Evolutionary conservation across 2,888 invertebrate genomes (phyloP).

Genomic region (Toxonevra muliebris): DNA sequence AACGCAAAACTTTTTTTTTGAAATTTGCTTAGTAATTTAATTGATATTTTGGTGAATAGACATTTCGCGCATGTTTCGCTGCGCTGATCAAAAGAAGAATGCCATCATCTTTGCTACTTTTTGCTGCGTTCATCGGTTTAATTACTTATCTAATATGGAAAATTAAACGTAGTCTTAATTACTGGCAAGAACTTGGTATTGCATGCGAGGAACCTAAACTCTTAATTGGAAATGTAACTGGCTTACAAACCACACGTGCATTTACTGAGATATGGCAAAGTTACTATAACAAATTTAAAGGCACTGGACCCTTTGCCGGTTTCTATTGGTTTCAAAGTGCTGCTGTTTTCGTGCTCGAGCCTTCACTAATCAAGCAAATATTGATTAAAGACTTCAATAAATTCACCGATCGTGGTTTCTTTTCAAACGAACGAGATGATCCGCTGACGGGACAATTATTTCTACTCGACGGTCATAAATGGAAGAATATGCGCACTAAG

Average conservation of each 20-base stretch:
- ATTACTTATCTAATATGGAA: not conserved
- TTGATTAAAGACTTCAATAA: slow-evolving; percentile 44
- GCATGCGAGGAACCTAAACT: slow-evolving; percentile 17
- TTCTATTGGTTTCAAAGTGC: slow-evolving; percentile 42
- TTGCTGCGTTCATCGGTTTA: slow-evolving; percentile 1
- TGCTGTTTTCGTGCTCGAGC: slow-evolving; percentile 39
- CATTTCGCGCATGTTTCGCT: too few relatives aligned
- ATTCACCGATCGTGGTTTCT: slow-evolving; percentile 48
- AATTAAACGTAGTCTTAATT: slow-evolving; percentile 19
- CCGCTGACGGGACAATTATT: slow-evolving; percentile 58
- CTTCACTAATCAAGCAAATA: slow-evolving; percentile 39
- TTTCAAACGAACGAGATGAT: slow-evolving; percentile 50
- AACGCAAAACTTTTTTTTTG: too few relatives aligned
- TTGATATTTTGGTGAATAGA: too few relatives aligned
- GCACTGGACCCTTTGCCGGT: slow-evolving; percentile 43
- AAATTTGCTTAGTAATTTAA: too few relatives aligned
- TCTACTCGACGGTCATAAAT: slow-evolving; percentile 59
- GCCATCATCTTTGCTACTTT: too few relatives aligned
- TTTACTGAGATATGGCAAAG: slow-evolving; percentile 41
- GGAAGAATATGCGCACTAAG: slow-evolving; percentile 64
- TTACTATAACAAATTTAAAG: slow-evolving; percentile 41
- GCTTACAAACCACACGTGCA: slow-evolving; percentile 26
- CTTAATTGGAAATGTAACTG: slow-evolving; percentile 15
- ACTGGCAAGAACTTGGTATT: slow-evolving; percentile 21
- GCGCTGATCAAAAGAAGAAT: too few relatives aligned